Conservation (phyloP, 2,113 vertebrate species). For the Pelmatolapia mariae region DNA sequence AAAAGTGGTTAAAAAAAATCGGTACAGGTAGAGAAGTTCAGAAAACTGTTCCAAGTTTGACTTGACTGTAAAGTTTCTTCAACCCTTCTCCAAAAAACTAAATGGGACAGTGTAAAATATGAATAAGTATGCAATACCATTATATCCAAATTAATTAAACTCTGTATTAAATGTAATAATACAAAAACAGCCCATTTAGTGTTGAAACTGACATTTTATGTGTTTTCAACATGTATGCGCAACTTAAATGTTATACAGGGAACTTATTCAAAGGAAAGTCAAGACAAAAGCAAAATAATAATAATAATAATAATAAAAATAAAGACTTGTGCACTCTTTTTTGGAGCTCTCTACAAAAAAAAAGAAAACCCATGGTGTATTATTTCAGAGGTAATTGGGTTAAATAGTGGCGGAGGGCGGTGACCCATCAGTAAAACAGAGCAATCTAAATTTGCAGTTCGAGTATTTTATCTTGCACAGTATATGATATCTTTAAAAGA, state of each 20-base stretch:
- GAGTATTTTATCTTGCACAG: background rate
- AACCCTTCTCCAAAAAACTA: background rate
- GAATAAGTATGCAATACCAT: background rate
- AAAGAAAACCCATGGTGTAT: fast-evolving
- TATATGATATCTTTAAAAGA: background rate
- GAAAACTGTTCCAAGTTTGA: background rate
- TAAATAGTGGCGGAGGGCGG: background rate
- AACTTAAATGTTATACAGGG: background rate
- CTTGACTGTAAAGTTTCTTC: background rate
- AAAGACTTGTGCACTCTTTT: background rate
- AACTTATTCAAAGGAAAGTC: background rate
- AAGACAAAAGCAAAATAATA: background rate
- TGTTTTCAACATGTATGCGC: fast-evolving
- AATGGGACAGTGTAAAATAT: background rate
- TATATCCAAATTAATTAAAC: background rate
- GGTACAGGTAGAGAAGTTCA: background rate
- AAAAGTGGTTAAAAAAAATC: background rate
- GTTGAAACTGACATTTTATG: background rate
- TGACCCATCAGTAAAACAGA: background rate
- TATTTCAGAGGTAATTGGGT: background rate
- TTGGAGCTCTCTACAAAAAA: background rate
- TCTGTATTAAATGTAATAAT: fast-evolving
- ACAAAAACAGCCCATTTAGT: background rate
- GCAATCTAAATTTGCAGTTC: background rate
- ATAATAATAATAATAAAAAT: background rate